Evolutionary conservation across 2,888 invertebrate species (phyloP).

Genomic region (Himalopsyche anomala): DNA sequence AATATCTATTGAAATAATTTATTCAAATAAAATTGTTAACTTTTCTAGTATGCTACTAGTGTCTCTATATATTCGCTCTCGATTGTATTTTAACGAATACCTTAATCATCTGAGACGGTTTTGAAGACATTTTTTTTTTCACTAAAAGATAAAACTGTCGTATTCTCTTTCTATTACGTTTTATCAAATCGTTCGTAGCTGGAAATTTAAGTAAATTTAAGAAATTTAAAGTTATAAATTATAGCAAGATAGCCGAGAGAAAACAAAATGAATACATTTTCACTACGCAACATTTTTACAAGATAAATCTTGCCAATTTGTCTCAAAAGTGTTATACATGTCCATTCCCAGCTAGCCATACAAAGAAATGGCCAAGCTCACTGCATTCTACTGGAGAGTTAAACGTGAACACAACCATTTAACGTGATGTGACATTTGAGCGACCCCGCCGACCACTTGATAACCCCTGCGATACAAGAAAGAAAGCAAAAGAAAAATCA

Average conservation of each 20-base stretch:
- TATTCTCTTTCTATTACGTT: too few species aligned
- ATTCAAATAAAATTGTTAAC: too few species aligned
- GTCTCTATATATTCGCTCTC: too few species aligned
- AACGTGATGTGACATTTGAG: slow-evolving; percentile 57
- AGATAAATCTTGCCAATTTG: slow-evolving; percentile 40
- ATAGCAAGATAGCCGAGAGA: not conserved
- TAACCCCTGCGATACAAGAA: slow-evolving; percentile 64
- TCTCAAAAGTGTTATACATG: slow-evolving; percentile 14
- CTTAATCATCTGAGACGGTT: too few species aligned
- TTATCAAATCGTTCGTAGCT: too few species aligned
- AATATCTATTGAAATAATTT: too few species aligned
- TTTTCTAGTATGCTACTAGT: too few species aligned
- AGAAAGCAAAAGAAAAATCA: slow-evolving; percentile 74
- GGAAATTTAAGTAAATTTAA: too few species aligned
- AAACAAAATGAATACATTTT: slow-evolving; percentile 9
- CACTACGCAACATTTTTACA: not conserved
- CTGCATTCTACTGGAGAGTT: slow-evolving; percentile 10
- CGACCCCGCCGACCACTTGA: slow-evolving; percentile 58
- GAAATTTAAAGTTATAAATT: too few species aligned
- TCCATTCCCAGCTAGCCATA: slow-evolving; percentile 2
- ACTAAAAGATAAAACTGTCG: too few species aligned
- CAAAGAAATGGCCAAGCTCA: not conserved
- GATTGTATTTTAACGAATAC: too few species aligned
- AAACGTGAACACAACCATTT: slow-evolving; percentile 56
- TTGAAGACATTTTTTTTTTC: too few species aligned